phyloP scores from a whole-genome alignment of 2,797 vertebrate species.

The Gambelia wislizenii region DNA sequence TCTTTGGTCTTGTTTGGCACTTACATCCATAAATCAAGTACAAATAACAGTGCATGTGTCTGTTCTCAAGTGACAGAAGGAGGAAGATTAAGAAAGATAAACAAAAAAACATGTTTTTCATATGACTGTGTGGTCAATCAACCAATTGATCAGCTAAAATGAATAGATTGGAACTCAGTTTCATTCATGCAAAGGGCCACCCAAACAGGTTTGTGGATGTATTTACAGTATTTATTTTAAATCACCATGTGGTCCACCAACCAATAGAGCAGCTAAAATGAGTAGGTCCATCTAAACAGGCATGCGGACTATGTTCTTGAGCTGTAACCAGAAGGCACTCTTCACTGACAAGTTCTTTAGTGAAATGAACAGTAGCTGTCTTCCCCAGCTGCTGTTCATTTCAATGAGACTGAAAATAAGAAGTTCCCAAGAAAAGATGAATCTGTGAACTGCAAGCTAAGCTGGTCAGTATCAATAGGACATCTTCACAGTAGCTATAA shows the following conservation, averaged over 20 bases:
- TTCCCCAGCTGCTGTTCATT: not conserved
- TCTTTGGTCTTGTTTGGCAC: too few species aligned
- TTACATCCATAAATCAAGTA: too few species aligned
- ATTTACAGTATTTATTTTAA: not conserved
- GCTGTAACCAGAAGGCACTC: not conserved
- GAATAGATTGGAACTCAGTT: not conserved
- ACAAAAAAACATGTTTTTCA: not conserved
- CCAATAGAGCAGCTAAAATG: not conserved
- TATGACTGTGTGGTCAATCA: too few species aligned
- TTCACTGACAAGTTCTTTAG: not conserved
- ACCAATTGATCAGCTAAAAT: not conserved
- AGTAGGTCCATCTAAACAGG: not conserved
- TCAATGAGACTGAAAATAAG: not conserved
- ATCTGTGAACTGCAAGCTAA: not conserved
- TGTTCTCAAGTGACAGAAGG: not conserved
- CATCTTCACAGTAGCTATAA: not conserved
- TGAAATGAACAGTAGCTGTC: not conserved
- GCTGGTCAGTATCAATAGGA: not conserved
- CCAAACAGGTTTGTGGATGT: not conserved
- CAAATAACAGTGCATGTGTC: not conserved
- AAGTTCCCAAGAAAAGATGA: not conserved
- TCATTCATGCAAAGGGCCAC: not conserved
- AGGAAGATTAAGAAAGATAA: not conserved
- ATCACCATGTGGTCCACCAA: not conserved
- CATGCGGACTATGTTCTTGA: not conserved